Evolutionary conservation across 2,113 vertebrate genomes (phyloP).

Genomic region (Montifringilla adamsi): DNA sequence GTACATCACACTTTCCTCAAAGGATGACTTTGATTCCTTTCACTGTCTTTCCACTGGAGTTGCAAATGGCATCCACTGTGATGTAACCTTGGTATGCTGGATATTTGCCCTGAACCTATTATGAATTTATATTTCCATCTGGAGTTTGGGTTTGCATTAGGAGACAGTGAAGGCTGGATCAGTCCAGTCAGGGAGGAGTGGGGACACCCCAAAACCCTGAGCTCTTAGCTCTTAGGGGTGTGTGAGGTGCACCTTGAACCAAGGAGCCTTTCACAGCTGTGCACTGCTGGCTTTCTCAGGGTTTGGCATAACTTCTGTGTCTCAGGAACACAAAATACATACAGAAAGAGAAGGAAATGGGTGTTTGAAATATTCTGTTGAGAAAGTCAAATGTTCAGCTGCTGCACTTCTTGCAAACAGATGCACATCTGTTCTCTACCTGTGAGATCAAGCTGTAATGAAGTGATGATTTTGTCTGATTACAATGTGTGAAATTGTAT

Average conservation of each 20-base stretch:
- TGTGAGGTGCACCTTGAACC: neutral
- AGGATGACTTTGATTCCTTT: neutral
- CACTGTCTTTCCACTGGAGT: neutral
- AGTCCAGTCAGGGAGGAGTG: neutral
- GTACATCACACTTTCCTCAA: neutral
- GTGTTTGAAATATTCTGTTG: neutral
- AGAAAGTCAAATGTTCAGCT: neutral
- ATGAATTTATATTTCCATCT: neutral
- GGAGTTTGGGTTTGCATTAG: neutral
- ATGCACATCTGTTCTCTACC: neutral
- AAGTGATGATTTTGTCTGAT: neutral
- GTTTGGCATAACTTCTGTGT: neutral
- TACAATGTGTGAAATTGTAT: neutral
- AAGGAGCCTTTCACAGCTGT: neutral
- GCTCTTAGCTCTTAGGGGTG: neutral
- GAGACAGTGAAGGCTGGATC: neutral
- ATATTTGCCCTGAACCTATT: slow-evolving; percentile 3
- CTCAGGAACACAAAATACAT: neutral
- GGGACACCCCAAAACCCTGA: neutral
- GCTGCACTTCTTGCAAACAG: neutral
- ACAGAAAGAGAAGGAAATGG: neutral
- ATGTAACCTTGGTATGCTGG: neutral
- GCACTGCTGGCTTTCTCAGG: neutral
- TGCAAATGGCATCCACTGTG: neutral
- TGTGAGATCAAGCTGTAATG: neutral